Conservation (phyloP, 2,797 vertebrate species). For the Pangasius macronema region DNA sequence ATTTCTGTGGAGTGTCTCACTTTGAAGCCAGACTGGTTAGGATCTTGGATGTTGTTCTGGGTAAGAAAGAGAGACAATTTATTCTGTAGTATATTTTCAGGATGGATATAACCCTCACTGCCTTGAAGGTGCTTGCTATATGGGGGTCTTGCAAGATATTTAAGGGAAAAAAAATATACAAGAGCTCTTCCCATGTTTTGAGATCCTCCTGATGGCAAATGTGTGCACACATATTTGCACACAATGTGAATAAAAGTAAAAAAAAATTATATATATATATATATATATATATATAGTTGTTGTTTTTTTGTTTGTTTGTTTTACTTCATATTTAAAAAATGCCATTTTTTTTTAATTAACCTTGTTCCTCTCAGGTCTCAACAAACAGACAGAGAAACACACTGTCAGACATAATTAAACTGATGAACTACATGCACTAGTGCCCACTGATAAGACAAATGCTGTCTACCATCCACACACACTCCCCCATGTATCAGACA, state of each 20-base stretch:
- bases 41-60: neutral
- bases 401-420: conserved; percentile 1
- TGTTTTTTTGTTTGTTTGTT: no score
- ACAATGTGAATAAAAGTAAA: no score
- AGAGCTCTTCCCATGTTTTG: neutral
- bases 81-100: neutral
- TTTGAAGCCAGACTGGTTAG: neutral
- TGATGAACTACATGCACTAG: neutral
- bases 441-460: neutral
- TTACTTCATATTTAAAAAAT: neutral
- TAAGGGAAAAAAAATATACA: neutral
- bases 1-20: neutral
- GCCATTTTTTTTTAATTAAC: neutral
- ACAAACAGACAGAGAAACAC: neutral
- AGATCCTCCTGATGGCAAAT: neutral
- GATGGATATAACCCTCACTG: neutral
- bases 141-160: neutral
- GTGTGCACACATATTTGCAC: neutral
- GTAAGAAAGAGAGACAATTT: neutral
- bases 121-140: neutral
- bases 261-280: no score
- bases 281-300: no score
- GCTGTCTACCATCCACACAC: neutral
- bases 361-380: neutral
- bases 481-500: neutral